Evolutionary conservation across 2,797 vertebrate species (phyloP).

Genomic region (Myiotriccus ornatus): DNA sequence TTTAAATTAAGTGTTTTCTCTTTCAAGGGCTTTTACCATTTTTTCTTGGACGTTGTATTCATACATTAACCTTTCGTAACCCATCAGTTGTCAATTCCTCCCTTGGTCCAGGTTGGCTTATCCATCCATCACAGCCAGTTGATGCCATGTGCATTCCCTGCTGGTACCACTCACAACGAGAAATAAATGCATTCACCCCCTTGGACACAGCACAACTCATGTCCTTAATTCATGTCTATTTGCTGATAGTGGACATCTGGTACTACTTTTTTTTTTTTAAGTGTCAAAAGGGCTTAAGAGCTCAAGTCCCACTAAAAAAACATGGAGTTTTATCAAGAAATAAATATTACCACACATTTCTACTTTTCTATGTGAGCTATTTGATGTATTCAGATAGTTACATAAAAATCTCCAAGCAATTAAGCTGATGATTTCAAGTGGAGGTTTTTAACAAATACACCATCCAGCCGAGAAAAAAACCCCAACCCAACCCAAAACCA

Average conservation of each 20-base stretch:
- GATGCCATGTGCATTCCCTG: neutral
- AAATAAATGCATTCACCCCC: neutral
- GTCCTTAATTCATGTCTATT: neutral
- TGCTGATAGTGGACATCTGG: neutral
- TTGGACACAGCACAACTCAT: neutral
- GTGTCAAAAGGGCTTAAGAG: neutral
- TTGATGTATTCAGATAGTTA: neutral
- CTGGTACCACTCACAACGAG: fast-evolving
- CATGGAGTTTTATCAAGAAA: neutral
- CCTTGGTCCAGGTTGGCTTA: fast-evolving
- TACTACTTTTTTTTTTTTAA: neutral
- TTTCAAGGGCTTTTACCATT: neutral
- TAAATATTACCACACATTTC: too few relatives aligned
- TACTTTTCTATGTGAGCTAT: neutral
- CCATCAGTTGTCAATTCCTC: fast-evolving
- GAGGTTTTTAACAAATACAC: neutral
- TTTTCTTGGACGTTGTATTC: neutral
- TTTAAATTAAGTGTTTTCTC: neutral
- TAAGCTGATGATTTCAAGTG: neutral
- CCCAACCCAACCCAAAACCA: neutral
- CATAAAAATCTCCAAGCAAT: neutral
- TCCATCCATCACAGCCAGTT: neutral
- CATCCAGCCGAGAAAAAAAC: neutral
- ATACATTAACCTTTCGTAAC: neutral
- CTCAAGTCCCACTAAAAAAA: neutral